Evolutionary conservation across 2,113 vertebrate species (phyloP).

Genomic region (Neolamprologus devosi): DNA sequence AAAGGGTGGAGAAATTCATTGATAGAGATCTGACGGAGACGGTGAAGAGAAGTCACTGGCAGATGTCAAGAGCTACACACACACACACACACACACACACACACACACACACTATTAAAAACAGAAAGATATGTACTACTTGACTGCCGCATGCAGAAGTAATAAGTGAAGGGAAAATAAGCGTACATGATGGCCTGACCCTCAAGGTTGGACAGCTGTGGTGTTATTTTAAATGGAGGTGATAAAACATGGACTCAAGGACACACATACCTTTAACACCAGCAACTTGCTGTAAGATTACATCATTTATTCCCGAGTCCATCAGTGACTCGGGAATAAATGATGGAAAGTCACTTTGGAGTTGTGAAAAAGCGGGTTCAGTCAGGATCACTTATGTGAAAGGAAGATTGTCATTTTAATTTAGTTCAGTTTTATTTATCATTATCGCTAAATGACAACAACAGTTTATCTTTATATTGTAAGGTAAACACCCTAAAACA

Average conservation of each 20-base stretch:
- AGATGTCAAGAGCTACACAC: constrained; percentile 11
- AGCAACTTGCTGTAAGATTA: not conserved
- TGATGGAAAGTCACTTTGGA: not conserved
- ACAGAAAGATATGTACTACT: not conserved
- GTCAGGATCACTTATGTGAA: not conserved
- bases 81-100: not conserved
- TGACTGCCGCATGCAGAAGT: not conserved
- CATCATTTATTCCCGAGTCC: not conserved
- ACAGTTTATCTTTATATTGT: not conserved
- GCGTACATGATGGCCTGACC: not conserved
- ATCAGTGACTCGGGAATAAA: not conserved
- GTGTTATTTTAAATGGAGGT: constrained; percentile 40
- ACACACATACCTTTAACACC: not conserved
- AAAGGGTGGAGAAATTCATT: not conserved
- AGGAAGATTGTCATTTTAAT: not conserved
- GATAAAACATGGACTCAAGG: constrained; percentile 19
- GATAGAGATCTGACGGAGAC: not conserved
- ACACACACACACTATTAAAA: not conserved
- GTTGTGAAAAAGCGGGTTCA: not conserved
- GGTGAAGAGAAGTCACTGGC: not conserved
- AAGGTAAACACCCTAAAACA: not conserved
- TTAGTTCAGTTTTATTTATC: not conserved
- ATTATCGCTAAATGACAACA: not conserved
- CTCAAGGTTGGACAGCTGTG: constrained; percentile 37
- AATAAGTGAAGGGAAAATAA: not conserved